Conservation (phyloP, 2,888 invertebrate genomes). For the Rhingia campestris region DNA sequence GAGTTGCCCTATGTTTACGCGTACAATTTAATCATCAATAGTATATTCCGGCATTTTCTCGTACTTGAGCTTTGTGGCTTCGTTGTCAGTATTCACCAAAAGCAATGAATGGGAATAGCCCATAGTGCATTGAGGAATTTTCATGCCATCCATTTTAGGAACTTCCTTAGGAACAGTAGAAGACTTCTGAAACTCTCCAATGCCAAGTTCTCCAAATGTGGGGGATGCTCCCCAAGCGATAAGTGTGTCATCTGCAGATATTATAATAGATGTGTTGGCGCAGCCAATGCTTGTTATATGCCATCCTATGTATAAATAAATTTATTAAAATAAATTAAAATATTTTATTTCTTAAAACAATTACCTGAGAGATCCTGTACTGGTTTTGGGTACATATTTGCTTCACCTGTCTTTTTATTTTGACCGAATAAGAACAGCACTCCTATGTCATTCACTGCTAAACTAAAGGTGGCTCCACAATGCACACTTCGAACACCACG, state of each 20-base stretch:
- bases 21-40: slow-evolving; percentile 80
- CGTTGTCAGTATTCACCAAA: slow-evolving; percentile 84
- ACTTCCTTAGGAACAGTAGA: slow-evolving; percentile 95
- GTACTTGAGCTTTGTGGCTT: slow-evolving; percentile 84
- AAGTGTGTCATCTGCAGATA: slow-evolving; percentile 94
- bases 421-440: slow-evolving; percentile 92
- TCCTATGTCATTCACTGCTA: slow-evolving; percentile 92
- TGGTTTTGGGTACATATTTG: slow-evolving; percentile 98
- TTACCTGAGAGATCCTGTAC: slow-evolving; percentile 93
- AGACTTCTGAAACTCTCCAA: slow-evolving; percentile 94
- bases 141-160: slow-evolving; percentile 88
- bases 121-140: slow-evolving; percentile 91
- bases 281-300: slow-evolving; percentile 92
- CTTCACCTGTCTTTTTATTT: slow-evolving; percentile 95
- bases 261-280: slow-evolving; percentile 91
- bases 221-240: slow-evolving; percentile 97
- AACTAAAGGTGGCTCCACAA: slow-evolving; percentile 93
- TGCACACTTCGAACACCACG: slow-evolving; percentile 91
- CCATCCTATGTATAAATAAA: slow-evolving; percentile 87
- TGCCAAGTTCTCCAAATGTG: slow-evolving; percentile 95
- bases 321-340: background rate
- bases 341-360: slow-evolving; percentile 8
- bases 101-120: slow-evolving; percentile 93
- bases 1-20: slow-evolving; percentile 25
- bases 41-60: slow-evolving; percentile 84